phyloP scores from a whole-genome alignment of 2,888 invertebrate genomes.

The Camponotus fellah region DNA sequence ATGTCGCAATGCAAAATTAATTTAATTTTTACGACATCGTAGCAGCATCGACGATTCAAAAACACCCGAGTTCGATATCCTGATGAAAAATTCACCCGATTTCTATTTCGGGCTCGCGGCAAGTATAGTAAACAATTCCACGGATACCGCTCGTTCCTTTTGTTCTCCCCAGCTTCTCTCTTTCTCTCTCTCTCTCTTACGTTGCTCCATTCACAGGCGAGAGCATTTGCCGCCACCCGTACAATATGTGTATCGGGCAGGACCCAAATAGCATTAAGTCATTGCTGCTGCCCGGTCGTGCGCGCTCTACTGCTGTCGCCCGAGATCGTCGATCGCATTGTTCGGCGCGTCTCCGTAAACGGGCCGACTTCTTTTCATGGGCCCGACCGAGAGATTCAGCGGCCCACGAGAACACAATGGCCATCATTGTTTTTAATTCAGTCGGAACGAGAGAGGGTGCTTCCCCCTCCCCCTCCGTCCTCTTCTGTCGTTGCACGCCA shows the following conservation, averaged over 20 bases:
- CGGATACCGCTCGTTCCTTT: conserved; percentile 35
- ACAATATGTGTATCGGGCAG: conserved; percentile 69
- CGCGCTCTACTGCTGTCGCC: conserved; percentile 74
- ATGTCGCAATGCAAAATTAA: background rate
- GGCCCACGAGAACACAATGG: conserved; percentile 63
- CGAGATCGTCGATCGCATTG: conserved; percentile 65
- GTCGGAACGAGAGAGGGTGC: conserved; percentile 15
- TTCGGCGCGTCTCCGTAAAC: conserved; percentile 26
- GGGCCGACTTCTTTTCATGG: conserved; percentile 45
- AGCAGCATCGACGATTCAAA: background rate
- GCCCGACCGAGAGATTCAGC: conserved; percentile 48
- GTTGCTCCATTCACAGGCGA: conserved; percentile 66
- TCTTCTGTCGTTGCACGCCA: background rate
- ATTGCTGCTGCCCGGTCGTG: conserved; percentile 74
- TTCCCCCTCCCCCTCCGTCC: background rate
- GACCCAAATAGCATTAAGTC: conserved; percentile 77
- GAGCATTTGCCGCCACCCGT: conserved; percentile 67
- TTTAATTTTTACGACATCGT: background rate
- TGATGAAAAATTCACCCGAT: conserved; percentile 7
- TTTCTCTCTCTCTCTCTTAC: conserved; percentile 22
- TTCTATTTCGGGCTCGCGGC: conserved; percentile 42
- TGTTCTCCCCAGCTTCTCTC: conserved; percentile 54
- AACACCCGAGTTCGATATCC: background rate
- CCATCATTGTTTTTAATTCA: conserved; percentile 68
- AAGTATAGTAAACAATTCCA: conserved; percentile 50